Evolutionary conservation across 2,888 invertebrate species (phyloP).

Genomic region (Tetramorium bicarinatum): DNA sequence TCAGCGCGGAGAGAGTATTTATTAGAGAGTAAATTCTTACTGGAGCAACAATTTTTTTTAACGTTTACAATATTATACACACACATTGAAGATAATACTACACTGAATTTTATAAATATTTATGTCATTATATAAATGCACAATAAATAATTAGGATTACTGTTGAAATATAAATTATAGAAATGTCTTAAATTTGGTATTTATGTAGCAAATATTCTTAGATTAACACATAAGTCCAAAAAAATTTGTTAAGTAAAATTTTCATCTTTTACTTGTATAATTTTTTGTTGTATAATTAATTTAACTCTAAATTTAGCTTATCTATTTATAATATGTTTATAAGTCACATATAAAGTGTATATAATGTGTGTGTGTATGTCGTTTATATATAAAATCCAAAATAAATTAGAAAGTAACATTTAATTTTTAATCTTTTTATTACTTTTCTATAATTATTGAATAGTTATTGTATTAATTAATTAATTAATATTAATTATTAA

Average conservation of each 20-base stretch:
- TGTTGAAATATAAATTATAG: background rate
- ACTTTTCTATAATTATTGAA: background rate
- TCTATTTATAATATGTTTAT: too few species aligned
- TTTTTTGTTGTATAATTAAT: background rate
- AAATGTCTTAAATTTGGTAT: background rate
- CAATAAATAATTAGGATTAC: background rate
- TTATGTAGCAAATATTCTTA: background rate
- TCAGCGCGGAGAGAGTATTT: conserved; percentile 14
- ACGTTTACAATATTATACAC: background rate
- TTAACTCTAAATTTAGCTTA: too few species aligned
- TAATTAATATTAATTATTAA: background rate
- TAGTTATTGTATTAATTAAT: background rate
- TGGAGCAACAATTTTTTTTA: background rate
- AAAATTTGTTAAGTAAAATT: background rate
- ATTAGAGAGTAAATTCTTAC: conserved; percentile 5
- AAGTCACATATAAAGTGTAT: too few species aligned
- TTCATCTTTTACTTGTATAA: background rate
- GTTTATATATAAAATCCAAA: too few species aligned
- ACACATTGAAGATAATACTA: background rate
- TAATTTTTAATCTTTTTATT: background rate
- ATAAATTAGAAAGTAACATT: background rate
- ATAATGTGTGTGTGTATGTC: too few species aligned
- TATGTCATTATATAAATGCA: background rate
- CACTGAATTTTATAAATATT: background rate
- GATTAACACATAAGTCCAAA: background rate